Evolutionary conservation across 2,888 invertebrate genomes (phyloP).

Genomic region (Nyleta sp.): DNA sequence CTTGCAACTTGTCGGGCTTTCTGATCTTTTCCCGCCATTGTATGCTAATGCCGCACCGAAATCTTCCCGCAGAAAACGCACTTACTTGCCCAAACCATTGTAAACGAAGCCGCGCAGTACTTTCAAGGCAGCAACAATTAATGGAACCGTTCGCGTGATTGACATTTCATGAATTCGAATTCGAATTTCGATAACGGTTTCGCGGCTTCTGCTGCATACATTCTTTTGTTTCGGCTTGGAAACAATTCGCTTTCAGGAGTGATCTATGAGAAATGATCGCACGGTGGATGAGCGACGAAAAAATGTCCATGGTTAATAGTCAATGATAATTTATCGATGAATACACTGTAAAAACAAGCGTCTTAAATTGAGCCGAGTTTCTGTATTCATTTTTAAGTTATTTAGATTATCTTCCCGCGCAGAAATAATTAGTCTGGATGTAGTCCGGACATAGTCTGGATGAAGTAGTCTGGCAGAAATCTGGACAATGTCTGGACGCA

Average conservation of each 20-base stretch:
- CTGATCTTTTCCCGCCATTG: conserved; percentile 77
- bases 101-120: conserved; percentile 12
- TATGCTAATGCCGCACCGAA: conserved; percentile 75
- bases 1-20: conserved; percentile 75
- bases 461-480: no score
- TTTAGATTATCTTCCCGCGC: no score
- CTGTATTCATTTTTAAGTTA: no score
- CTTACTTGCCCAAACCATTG: conserved; percentile 41
- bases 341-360: no score
- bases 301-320: neutral
- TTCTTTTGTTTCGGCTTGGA: conserved; percentile 20
- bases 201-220: neutral
- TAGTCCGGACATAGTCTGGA: no score
- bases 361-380: no score
- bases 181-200: conserved; percentile 46
- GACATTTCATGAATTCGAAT: conserved; percentile 51
- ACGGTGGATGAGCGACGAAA: neutral
- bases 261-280: conserved; percentile 1
- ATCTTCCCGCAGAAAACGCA: conserved; percentile 62
- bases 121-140: conserved; percentile 32
- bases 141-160: conserved; percentile 47
- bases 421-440: no score
- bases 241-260: neutral
- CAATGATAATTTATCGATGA: no score
- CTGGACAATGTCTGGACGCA: no score